Conservation (phyloP, 2,113 vertebrate genomes). For the Platichthys stellatus region DNA sequence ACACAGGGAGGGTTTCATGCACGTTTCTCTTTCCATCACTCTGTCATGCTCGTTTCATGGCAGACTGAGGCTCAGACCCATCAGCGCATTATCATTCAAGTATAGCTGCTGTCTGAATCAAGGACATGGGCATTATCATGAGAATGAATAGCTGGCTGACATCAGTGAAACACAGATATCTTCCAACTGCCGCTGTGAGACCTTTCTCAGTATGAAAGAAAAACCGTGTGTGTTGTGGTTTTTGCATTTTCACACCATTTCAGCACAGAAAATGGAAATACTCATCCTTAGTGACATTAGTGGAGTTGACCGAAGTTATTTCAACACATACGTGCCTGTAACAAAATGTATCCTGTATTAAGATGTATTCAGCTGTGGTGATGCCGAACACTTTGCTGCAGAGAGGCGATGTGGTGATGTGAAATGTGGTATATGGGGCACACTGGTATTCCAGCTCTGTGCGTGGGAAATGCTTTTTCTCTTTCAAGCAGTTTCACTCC, state of each 20-base stretch:
- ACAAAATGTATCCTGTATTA: not conserved
- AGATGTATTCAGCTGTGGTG: not conserved
- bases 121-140: conserved; percentile 66
- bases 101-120: conserved; percentile 70
- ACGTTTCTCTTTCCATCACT: conserved; percentile 53
- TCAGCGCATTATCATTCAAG: conserved; percentile 73
- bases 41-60: conserved; percentile 67
- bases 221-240: not conserved
- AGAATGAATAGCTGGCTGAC: conserved; percentile 68
- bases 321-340: not conserved
- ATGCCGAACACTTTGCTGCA: conserved; percentile 26
- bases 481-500: conserved; percentile 55
- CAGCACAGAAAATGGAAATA: not conserved
- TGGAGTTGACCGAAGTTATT: not conserved
- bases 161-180: conserved; percentile 59
- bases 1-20: conserved; percentile 36
- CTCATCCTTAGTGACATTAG: not conserved
- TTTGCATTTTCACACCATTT: conserved; percentile 1
- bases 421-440: conserved; percentile 29
- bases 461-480: conserved; percentile 65
- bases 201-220: conserved; percentile 17
- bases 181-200: conserved; percentile 28
- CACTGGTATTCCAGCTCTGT: conserved; percentile 57
- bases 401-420: conserved; percentile 33
- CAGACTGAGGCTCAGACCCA: conserved; percentile 64